Evolutionary conservation across 2,797 vertebrate species (phyloP), one percentile per base, ranked within the genome.

Genomic region (Sebastes paucispinis): DNA sequence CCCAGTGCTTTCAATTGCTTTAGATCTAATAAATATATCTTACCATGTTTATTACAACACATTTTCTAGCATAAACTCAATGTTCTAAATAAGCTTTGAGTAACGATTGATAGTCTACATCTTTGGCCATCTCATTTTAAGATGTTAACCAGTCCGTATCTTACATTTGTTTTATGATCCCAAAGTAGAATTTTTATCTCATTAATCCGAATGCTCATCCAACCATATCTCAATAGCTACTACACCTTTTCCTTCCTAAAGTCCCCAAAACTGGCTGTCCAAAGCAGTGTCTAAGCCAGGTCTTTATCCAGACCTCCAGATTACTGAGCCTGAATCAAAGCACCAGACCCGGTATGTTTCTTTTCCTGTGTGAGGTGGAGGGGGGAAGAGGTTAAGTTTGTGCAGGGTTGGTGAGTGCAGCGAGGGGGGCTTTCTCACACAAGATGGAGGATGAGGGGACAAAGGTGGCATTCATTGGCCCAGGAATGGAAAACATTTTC

Each of bases 401-500:
- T 95, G 90, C 93, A 94, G 91, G 89, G 89, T 90, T 73, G 88
- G 88, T 77, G 92, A 87, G 88, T 86, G 89, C 81, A 91, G 93
- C 70, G 77, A 89, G 93, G 90, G 94, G 95, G 94, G 93, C 87
- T 91, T 95, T 95, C 90, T 94, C 94, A 95, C 91, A 93, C 91
- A 95, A 95, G 93, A 95, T 93, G 94, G 93, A 94, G 87, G 93
- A 90, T 92, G 93, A 90, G 90, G 94, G 94, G 94, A 96, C 95
- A 96, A 96, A 96, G 96, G 93, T 96, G 94, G 95, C 94, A 96
- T 96, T 96, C 95, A 96, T 95, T 90, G 92, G 91, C 94, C 91
- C 88, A 96, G 96, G 96, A 96, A 96, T 96, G 95, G 94, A 96
- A 96, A 96, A 95, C 93, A 95, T 96, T 96, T 95, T 95, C 84